These are phyloP conservation scores for Mycalesis mineus DNA, from an alignment of 2,888 invertebrate species.

Conservation along the genomic window DNA sequence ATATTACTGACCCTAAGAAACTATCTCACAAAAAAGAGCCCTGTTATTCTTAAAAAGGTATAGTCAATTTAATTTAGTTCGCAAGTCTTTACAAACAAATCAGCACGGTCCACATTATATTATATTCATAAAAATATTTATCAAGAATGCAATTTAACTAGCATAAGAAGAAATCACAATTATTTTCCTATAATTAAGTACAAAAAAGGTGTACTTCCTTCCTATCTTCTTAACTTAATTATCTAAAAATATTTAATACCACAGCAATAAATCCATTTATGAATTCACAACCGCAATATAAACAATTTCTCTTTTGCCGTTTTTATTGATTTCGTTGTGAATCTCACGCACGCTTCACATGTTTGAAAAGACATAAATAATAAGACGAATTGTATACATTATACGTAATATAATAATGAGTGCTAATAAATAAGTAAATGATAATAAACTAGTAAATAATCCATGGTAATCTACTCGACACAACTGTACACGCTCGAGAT, in stretches of 20 bases:
- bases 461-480: too few species aligned
- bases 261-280: slow-evolving; percentile 48
- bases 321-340: slow-evolving; percentile 13
- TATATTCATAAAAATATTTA: slow-evolving; percentile 6
- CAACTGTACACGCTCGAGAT: too few species aligned
- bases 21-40: background rate
- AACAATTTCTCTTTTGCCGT: background rate
- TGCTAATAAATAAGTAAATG: too few species aligned
- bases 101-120: background rate
- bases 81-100: background rate
- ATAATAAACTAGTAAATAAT: too few species aligned
- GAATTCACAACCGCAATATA: slow-evolving; percentile 21
- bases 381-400: background rate
- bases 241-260: slow-evolving; percentile 38
- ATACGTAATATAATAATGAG: too few species aligned
- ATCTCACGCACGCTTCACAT: slow-evolving; percentile 28
- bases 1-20: too few species aligned
- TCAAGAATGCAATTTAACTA: slow-evolving; percentile 10
- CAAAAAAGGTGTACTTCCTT: slow-evolving; percentile 45
- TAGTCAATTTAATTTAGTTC: background rate
- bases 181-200: slow-evolving; percentile 51
- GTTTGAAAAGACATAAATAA: slow-evolving; percentile 27
- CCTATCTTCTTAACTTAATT: slow-evolving; percentile 30
- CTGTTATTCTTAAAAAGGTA: too few species aligned
- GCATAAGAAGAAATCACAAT: slow-evolving; percentile 43